phyloP scores from a whole-genome alignment of 2,797 vertebrate genomes.

The Mormyrus hasselquistii region DNA sequence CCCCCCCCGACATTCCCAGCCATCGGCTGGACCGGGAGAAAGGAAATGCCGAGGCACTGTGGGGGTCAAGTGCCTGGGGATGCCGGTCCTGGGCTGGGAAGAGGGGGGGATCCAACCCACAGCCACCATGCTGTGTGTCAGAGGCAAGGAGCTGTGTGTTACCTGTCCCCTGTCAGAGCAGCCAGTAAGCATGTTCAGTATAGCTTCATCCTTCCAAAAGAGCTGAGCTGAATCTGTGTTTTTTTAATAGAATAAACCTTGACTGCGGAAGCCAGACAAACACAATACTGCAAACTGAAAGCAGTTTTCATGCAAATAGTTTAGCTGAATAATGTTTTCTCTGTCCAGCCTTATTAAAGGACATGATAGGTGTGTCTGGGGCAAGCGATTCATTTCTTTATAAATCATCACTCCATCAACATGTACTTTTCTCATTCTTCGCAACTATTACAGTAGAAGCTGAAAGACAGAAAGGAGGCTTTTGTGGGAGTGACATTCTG shows the following conservation, averaged over 20 bases:
- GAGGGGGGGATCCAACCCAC: background rate
- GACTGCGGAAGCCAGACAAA: background rate
- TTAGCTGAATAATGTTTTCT: background rate
- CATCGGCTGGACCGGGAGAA: conserved; percentile 45
- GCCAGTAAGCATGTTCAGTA: background rate
- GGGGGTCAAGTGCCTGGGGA: conserved; percentile 57
- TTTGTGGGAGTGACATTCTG: background rate
- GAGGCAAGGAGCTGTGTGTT: background rate
- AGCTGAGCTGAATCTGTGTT: background rate
- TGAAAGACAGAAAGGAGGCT: background rate
- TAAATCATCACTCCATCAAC: background rate
- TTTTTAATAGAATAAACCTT: background rate
- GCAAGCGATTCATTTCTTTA: background rate
- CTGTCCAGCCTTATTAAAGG: background rate
- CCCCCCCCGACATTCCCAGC: conserved; percentile 43
- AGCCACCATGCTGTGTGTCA: background rate
- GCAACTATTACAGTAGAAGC: background rate
- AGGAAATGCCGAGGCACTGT: conserved; percentile 69
- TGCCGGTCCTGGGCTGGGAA: conserved; percentile 37
- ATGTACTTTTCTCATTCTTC: background rate
- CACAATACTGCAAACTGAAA: background rate
- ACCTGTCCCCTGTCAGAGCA: background rate
- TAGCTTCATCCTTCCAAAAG: background rate
- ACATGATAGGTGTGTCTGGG: background rate
- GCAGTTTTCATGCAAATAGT: background rate